Percentiles rank a stretch among this genome's conserved stretches.
These are phyloP conservation scores for Sinocyclocheilus anshuiensis DNA, from an alignment of 2,113 vertebrate species.

Conservation along the genomic window DNA sequence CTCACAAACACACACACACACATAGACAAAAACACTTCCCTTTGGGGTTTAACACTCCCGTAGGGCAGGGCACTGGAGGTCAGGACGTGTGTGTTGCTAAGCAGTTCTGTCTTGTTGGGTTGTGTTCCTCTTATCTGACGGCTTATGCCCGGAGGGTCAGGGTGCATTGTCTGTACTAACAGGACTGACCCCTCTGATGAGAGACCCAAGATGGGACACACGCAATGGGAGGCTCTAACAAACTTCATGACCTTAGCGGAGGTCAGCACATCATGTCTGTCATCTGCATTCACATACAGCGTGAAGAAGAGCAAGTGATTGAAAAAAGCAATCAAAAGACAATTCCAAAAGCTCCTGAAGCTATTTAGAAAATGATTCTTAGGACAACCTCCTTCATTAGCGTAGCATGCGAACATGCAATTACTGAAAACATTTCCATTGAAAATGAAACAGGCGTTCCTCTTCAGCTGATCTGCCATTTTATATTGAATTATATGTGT, in stretches of 20 bases:
- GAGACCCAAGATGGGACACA: slow-evolving; percentile 31
- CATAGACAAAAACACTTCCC: slow-evolving; percentile 31
- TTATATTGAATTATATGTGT: slow-evolving; percentile 32
- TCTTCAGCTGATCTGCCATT: slow-evolving; percentile 34
- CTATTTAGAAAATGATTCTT: not conserved
- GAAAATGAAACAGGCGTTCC: not conserved
- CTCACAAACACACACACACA: slow-evolving; percentile 22
- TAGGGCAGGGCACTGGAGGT: slow-evolving; percentile 33
- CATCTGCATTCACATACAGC: slow-evolving; percentile 33
- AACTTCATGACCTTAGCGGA: not conserved
- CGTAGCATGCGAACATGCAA: not conserved
- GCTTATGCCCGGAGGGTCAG: slow-evolving; percentile 35
- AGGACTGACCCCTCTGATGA: slow-evolving; percentile 53
- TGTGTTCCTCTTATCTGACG: slow-evolving; percentile 25
- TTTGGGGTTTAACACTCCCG: slow-evolving; percentile 37
- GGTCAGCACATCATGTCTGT: slow-evolving; percentile 9
- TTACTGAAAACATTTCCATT: slow-evolving; percentile 23
- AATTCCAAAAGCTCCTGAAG: not conserved
- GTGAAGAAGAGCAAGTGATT: slow-evolving; percentile 27
- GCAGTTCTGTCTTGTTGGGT: slow-evolving; percentile 44
- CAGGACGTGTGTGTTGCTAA: slow-evolving; percentile 46
- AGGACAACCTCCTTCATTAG: not conserved
- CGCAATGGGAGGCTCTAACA: slow-evolving; percentile 8
- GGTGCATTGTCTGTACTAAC: slow-evolving; percentile 41
- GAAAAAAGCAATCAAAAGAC: slow-evolving; percentile 16